Conservation (phyloP, 92 coral and sea anemone genomes). For the Pocillopora grandis region DNA sequence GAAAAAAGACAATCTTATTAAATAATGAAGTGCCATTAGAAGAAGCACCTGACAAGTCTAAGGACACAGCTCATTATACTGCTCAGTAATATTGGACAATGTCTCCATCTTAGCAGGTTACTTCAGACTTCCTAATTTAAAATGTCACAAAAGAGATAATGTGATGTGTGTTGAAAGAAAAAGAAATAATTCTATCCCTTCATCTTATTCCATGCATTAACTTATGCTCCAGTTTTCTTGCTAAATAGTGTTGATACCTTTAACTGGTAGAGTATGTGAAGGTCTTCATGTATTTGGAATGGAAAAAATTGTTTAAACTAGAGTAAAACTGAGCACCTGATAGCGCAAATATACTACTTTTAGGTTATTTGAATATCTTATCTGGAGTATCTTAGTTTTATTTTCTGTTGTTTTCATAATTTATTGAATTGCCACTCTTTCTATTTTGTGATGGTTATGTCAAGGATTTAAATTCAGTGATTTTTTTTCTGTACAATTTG, state of each 20-base stretch:
- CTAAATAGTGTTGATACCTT: neutral
- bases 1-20: neutral
- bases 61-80: neutral
- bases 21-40: neutral
- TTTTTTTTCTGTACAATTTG: conserved; percentile 22
- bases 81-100: neutral
- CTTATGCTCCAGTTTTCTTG: neutral
- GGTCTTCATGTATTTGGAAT: neutral
- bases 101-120: neutral
- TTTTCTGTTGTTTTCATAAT: neutral
- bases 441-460: neutral
- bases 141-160: neutral
- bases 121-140: conserved; percentile 6
- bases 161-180: too few relatives aligned
- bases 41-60: neutral
- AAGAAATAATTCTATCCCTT: neutral
- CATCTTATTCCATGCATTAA: neutral
- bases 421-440: conserved; percentile 17
- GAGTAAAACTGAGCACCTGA: neutral
- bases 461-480: neutral
- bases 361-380: neutral
- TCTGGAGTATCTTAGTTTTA: neutral
- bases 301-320: neutral
- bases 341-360: neutral
- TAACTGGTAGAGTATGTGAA: neutral